phyloP scores from a whole-genome alignment of 2,113 vertebrate species.

The Siphamia tubifer region DNA sequence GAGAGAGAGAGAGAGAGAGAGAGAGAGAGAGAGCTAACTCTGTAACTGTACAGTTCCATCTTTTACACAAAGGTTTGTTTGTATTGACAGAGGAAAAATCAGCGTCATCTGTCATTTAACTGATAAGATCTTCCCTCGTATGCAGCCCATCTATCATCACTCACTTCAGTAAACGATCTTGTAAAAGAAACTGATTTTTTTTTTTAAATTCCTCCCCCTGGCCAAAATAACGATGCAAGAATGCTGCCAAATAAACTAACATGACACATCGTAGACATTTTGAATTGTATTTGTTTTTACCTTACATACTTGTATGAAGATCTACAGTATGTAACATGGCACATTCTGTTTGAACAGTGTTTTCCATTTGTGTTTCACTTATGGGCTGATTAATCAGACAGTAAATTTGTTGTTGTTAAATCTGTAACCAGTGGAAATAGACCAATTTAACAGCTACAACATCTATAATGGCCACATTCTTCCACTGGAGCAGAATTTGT shows the following conservation, averaged over 20 bases:
- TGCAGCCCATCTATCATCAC: not conserved
- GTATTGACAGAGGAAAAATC: not conserved
- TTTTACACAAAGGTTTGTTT: not conserved
- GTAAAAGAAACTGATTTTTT: not conserved
- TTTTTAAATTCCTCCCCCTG: not conserved
- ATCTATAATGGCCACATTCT: too few species aligned
- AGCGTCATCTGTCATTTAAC: too few species aligned
- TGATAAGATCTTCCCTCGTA: not conserved
- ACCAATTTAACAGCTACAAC: too few species aligned
- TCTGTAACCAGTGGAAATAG: not conserved
- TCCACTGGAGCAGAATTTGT: too few species aligned
- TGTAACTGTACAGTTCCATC: too few species aligned
- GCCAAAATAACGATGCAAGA: not conserved
- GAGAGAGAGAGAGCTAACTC: too few species aligned
- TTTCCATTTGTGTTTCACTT: not conserved
- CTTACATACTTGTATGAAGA: not conserved
- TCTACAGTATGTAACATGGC: not conserved
- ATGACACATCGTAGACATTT: too few species aligned
- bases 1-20: too few species aligned
- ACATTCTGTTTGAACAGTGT: not conserved
- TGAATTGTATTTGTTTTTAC: not conserved
- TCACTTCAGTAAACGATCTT: not conserved
- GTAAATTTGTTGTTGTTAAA: too few species aligned
- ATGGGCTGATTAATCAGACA: too few species aligned
- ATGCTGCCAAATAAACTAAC: not conserved